Evolutionary conservation across 1,140 invertebrate genomes (phyloP), one percentile per base, ranked within the genome.

Genomic region (Zelostemma sp.): DNA sequence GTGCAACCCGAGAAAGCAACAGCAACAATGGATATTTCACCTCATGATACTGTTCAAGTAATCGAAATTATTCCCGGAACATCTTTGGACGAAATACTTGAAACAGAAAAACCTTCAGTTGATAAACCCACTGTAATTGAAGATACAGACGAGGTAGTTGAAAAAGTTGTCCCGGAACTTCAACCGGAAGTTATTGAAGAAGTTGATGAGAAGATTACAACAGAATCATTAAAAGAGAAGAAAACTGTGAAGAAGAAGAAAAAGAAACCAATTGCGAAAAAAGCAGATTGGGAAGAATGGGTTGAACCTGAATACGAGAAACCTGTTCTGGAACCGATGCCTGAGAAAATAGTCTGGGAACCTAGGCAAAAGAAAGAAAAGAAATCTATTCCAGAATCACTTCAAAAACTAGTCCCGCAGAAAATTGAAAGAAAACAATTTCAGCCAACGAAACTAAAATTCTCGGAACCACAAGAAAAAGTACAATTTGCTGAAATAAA

Each of bases 401-500:
- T 73, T 19, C 70, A 77, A 61, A 81, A 81, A 55, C 59, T 83
- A 15, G 49, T 77, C 1, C 83, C 83, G 21, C 60, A 78, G 31
- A 84, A 79, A 50, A 82, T 86, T 47, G 80, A 88, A 75, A 78
- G 80, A 40, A 86, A 83, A 68, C 81, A 80, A 77, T 78, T 83
- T 0, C 86, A 80, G 66, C 74, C 80, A 45, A 83, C 73, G 14
- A 87, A 86, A 77, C 73, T 82, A 46, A 86, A 80, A 72, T 85
- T 81, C 25, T 75, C 61, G 14, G 83, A 83, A 33, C 73, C 78
- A 33, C 73, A 77, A 60, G 77, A 86, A 49, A 85, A 86, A 60
- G 77, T 86, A 6, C 87, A 88, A 60, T 91, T 91, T 67, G 87
- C 86, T 17, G 79, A 86, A 63, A 83, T 90, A 6, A 91, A 91